Percentiles rank a stretch among this genome's conserved stretches.
Evolutionary conservation across 1,140 invertebrate species (phyloP).

Genomic region (Andricus grossulariae): DNA sequence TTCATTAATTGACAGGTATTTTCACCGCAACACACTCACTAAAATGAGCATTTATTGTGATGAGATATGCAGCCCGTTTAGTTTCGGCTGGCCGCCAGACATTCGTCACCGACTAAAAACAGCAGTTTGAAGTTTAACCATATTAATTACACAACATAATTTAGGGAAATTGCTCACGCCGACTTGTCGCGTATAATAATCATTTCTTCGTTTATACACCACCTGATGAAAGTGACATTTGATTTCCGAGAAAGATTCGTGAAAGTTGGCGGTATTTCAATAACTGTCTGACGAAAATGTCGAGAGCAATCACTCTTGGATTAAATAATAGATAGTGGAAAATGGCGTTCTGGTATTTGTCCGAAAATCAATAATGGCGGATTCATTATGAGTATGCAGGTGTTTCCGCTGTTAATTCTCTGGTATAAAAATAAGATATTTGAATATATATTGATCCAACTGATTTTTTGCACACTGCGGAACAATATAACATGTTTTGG

Average conservation of each 20-base stretch:
- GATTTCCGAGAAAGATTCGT: background rate
- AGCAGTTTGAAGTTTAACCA: background rate
- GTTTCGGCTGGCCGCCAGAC: background rate
- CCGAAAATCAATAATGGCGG: too few species aligned
- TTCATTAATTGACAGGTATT: constrained; percentile 13
- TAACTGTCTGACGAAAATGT: background rate
- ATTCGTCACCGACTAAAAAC: background rate
- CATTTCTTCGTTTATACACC: background rate
- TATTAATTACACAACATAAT: background rate
- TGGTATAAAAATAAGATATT: too few species aligned
- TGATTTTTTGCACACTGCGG: too few species aligned
- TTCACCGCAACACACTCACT: background rate
- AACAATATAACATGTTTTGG: too few species aligned
- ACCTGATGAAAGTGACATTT: background rate
- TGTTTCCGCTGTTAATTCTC: too few species aligned
- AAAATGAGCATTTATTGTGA: constrained; percentile 6
- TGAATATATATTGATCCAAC: too few species aligned
- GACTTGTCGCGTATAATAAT: background rate
- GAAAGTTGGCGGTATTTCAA: background rate
- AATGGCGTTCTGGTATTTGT: too few species aligned
- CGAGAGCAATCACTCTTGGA: background rate
- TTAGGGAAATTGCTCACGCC: background rate
- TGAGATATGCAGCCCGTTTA: background rate
- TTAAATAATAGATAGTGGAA: background rate
- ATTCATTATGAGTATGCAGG: too few species aligned